phyloP scores from a whole-genome alignment of 2,113 vertebrate genomes.

The Lipotes vexillifer region DNA sequence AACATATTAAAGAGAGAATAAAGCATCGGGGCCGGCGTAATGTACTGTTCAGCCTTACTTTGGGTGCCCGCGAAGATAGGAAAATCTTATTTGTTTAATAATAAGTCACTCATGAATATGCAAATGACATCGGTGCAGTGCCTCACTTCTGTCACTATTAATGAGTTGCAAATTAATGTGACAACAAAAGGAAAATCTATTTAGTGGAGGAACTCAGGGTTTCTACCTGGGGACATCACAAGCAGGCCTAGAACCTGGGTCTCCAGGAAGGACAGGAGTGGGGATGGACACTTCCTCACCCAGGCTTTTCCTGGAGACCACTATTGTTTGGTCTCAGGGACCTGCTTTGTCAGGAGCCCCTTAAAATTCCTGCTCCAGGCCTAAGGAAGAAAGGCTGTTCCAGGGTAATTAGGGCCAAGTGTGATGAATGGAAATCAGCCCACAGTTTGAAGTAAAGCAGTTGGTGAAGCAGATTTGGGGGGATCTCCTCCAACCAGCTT shows the following conservation, averaged over 20 bases:
- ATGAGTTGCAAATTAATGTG: constrained; percentile 88
- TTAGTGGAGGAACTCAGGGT: constrained; percentile 80
- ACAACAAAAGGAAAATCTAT: constrained; percentile 87
- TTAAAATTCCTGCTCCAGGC: constrained; percentile 67
- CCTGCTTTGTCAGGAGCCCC: constrained; percentile 58
- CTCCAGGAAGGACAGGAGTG: background rate
- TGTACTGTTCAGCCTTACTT: constrained; percentile 82
- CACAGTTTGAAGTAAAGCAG: constrained; percentile 60
- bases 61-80: constrained; percentile 82
- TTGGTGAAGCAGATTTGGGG: constrained; percentile 45
- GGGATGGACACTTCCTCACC: background rate
- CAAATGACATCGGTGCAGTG: constrained; percentile 82
- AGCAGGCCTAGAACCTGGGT: background rate
- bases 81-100: constrained; percentile 89
- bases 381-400: constrained; percentile 57
- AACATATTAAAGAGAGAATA: constrained; percentile 84
- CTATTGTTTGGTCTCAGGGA: constrained; percentile 53
- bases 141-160: constrained; percentile 86
- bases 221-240: constrained; percentile 80
- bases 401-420: constrained; percentile 67
- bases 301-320: background rate
- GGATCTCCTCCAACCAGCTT: background rate
- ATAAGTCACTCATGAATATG: constrained; percentile 87
- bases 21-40: constrained; percentile 80
- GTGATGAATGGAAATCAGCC: constrained; percentile 68